Evolutionary conservation across 2,888 invertebrate genomes (phyloP), one percentile per base, ranked within the genome.

Genomic region (Lissocephala sabroskyi): DNA sequence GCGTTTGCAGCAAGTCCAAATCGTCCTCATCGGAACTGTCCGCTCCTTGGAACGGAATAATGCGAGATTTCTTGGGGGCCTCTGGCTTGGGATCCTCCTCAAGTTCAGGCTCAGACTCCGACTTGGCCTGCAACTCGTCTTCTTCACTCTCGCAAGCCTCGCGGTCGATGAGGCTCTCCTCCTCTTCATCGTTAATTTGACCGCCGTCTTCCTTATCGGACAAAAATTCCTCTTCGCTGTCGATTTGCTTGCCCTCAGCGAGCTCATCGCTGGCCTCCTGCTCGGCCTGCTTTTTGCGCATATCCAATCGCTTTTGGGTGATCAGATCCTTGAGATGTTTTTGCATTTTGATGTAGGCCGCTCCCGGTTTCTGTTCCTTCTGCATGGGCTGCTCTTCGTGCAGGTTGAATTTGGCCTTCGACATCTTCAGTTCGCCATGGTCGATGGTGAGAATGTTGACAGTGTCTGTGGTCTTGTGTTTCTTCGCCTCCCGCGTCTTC

Each of bases 301-400:
- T 90, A 50, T 91, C 86, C 30, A 89, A 88, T 41, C 93, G 86
- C 67, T 90, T 90, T 56, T 88, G 87, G 2, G 89, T 89, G 74
- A 96, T 95, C 82, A 91, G 86, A 10, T 87, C 86, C 70, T 91
- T 88, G 1, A 96, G 85, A 55, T 91, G 89, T 52, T 89, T 88
- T 76, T 90, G 91, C 43, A 96, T 84, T 63, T 88, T 89, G n/a
- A 87, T 81, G 58, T 92, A 87, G 63, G 90, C 91, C 2, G 89
- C 89, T 0, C 95, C 94, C 33, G 93, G 92, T 78, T 89, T 88
- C 26, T 85, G 85, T 11, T 86, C 80, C 40, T 66, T 77, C 26
- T 60, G 60, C 1, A 70, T 46, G 6, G 79, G 74, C 10, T 73
- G 60, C 3, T 79, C 76, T 5, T 82, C 79, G 6, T 70, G 74